Conservation (phyloP, 1,140 invertebrate genomes). For the Drosophila watanabei region DNA sequence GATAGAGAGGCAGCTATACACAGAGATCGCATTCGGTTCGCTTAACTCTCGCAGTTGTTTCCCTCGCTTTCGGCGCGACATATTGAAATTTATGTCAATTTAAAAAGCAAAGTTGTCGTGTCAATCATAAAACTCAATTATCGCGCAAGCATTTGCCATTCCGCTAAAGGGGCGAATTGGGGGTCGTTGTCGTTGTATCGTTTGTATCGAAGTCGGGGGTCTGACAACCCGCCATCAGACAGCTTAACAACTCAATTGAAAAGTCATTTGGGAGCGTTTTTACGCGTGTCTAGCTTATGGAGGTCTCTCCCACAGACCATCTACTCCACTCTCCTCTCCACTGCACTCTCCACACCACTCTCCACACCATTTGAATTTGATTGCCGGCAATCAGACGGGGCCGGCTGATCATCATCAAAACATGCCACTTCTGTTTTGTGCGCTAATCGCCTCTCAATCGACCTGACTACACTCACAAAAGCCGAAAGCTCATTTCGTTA, state of each 20-base stretch:
- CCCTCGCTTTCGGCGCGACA: slow-evolving; percentile 53
- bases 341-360: slow-evolving; percentile 27
- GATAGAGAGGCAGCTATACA: slow-evolving; percentile 34
- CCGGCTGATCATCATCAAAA: slow-evolving; percentile 81
- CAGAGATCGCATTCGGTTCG: slow-evolving; percentile 44
- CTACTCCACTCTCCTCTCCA: slow-evolving; percentile 2
- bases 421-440: slow-evolving; percentile 81
- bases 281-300: slow-evolving; percentile 68
- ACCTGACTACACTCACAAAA: slow-evolving; percentile 61
- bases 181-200: neutral
- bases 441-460: slow-evolving; percentile 79
- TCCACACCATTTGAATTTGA: slow-evolving; percentile 59
- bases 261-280: slow-evolving; percentile 74
- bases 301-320: slow-evolving; percentile 7
- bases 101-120: slow-evolving; percentile 84
- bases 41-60: slow-evolving; percentile 55
- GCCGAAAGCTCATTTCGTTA: slow-evolving; percentile 48
- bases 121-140: slow-evolving; percentile 85
- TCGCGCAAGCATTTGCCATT: slow-evolving; percentile 58
- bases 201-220: slow-evolving; percentile 2
- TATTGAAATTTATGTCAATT: slow-evolving; percentile 85
- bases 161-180: slow-evolving; percentile 23
- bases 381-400: slow-evolving; percentile 77
- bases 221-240: slow-evolving; percentile 47
- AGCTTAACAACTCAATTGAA: slow-evolving; percentile 82